Percentiles rank a stretch among this genome's conserved stretches.
Conservation (phyloP, 1,140 invertebrate genomes). For the Diachasmimorpha longicaudata region DNA sequence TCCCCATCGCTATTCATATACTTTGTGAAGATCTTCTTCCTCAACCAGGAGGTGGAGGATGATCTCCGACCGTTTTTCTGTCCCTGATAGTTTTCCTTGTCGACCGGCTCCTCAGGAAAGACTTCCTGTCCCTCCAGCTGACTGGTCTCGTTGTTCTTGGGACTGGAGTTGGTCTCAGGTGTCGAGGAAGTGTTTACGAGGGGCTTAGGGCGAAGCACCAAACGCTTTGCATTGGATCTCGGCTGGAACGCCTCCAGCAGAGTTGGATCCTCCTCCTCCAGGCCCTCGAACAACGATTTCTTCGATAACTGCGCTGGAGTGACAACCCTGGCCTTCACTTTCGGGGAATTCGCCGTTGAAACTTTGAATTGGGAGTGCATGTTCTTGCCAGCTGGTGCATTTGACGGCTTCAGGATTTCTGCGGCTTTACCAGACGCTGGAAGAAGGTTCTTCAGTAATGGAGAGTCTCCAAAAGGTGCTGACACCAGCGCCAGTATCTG, state of each 20-base stretch:
- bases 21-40: neutral
- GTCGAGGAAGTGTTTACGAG: constrained; percentile 28
- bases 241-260: constrained; percentile 69
- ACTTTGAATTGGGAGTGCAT: constrained; percentile 69
- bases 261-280: constrained; percentile 72
- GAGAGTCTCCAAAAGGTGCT: constrained; percentile 80
- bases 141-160: constrained; percentile 4
- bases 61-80: constrained; percentile 42
- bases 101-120: constrained; percentile 22
- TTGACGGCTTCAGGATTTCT: constrained; percentile 76
- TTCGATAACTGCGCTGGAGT: constrained; percentile 60
- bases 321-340: constrained; percentile 69
- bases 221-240: constrained; percentile 69
- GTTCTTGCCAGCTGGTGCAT: constrained; percentile 68
- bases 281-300: constrained; percentile 74
- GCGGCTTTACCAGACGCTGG: constrained; percentile 70
- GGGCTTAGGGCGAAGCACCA: constrained; percentile 64
- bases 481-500: constrained; percentile 73
- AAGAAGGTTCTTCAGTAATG: constrained; percentile 76
- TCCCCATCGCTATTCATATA: constrained; percentile 13
- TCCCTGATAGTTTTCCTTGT: constrained; percentile 52
- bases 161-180: constrained; percentile 27
- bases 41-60: constrained; percentile 36
- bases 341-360: constrained; percentile 64
- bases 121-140: neutral